Conservation (phyloP, 2,888 invertebrate species). For the Melanargia galathea region DNA sequence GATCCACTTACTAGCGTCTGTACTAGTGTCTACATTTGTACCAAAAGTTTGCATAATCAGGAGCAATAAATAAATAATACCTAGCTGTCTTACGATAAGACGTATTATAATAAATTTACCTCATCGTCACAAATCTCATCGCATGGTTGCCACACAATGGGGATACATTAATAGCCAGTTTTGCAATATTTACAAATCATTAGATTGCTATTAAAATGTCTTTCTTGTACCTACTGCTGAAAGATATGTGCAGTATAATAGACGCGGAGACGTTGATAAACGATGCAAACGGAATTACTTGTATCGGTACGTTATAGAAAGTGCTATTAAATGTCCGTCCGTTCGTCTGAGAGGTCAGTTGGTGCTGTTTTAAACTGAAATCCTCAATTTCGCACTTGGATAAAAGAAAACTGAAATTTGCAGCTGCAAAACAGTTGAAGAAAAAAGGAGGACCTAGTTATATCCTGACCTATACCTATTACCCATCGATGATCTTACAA, state of each 20-base stretch:
- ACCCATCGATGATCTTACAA: too few relatives aligned
- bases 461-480: too few relatives aligned
- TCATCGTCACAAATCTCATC: neutral
- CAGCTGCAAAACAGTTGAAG: too few relatives aligned
- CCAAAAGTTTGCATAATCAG: too few relatives aligned
- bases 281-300: conserved; percentile 39
- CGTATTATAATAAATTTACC: too few relatives aligned
- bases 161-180: conserved; percentile 17
- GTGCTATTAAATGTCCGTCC: conserved; percentile 32
- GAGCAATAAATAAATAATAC: neutral
- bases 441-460: too few relatives aligned
- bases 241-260: conserved; percentile 37
- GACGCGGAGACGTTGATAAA: conserved; percentile 40
- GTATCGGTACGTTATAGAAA: conserved; percentile 39
- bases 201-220: conserved; percentile 35
- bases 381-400: neutral
- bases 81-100: neutral
- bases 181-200: conserved; percentile 38
- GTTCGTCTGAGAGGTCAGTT: conserved; percentile 30
- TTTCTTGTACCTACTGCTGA: conserved; percentile 34
- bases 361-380: conserved; percentile 15
- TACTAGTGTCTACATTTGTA: too few relatives aligned
- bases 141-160: neutral
- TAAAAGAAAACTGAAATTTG: neutral
- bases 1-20: too few relatives aligned